A percentile compares a stretch with the other conserved stretches of the same genome.
phyloP scores from a whole-genome alignment of 2,797 vertebrate genomes.

The Sciurus vulgaris region DNA sequence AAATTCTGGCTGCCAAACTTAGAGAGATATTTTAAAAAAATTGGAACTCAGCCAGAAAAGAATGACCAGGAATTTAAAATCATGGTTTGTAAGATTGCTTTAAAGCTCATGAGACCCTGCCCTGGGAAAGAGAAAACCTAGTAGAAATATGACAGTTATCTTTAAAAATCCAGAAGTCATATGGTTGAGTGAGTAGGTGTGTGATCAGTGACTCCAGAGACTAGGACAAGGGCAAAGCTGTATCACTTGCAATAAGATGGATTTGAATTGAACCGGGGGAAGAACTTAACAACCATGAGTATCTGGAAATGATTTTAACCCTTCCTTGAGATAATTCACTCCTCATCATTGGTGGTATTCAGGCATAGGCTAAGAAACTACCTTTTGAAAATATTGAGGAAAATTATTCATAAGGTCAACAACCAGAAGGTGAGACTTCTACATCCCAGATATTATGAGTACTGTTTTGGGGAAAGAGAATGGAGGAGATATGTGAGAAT shows the following conservation, averaged over 20 bases:
- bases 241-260: neutral
- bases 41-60: neutral
- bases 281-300: neutral
- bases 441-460: neutral
- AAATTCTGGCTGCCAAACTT: neutral
- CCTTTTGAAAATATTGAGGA: neutral
- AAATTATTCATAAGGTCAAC: neutral
- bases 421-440: neutral
- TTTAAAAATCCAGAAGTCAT: neutral
- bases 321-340: neutral
- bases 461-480: neutral
- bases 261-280: conserved; percentile 3
- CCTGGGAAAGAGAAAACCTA: neutral
- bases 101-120: neutral
- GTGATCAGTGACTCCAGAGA: neutral
- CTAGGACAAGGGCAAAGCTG: neutral
- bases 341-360: neutral
- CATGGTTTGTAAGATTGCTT: neutral
- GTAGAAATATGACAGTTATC: neutral
- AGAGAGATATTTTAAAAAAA: conserved; percentile 37
- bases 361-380: neutral
- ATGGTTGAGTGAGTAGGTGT: neutral
- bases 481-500: neutral
- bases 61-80: conserved; percentile 48
- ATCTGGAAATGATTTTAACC: neutral